Evolutionary conservation across 53 echinoderm and acorn worm species (phyloP).

Genomic region (Temnopleurus reevesii): DNA sequence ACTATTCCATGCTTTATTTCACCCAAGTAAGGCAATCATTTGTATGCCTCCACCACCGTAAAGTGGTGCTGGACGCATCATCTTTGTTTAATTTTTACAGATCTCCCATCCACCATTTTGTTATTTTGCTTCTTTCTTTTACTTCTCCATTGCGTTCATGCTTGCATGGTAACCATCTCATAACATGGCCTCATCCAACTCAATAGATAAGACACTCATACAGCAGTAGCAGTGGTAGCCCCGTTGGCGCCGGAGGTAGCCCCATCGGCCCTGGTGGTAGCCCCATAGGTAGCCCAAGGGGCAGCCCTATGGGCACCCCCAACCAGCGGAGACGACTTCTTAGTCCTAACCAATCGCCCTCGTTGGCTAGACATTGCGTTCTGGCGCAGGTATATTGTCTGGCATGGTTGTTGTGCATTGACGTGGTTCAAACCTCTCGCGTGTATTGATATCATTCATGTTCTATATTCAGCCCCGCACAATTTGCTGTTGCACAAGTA

Average conservation of each 20-base stretch:
- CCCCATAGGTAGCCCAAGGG: not conserved
- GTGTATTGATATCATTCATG: not conserved
- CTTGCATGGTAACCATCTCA: conserved; percentile 26
- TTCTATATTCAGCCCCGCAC: too few relatives aligned
- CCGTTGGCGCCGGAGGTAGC: conserved; percentile 15
- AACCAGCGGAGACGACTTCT: conserved; percentile 19
- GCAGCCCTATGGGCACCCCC: conserved; percentile 39
- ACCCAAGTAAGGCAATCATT: too few relatives aligned
- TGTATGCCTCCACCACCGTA: too few relatives aligned
- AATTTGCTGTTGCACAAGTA: too few relatives aligned
- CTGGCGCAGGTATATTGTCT: conserved; percentile 41
- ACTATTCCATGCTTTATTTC: too few relatives aligned
- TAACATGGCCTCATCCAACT: not conserved
- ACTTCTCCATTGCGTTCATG: conserved; percentile 13
- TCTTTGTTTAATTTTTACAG: too few relatives aligned
- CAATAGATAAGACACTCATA: conserved; percentile 34
- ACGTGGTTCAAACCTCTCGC: not conserved
- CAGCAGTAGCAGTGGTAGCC: conserved; percentile 32
- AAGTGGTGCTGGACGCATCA: too few relatives aligned
- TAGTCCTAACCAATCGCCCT: conserved; percentile 47
- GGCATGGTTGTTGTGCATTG: not conserved
- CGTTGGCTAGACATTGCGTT: conserved; percentile 39
- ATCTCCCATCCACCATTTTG: not conserved
- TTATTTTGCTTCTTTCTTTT: conserved; percentile 17
- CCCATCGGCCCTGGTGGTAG: too few relatives aligned